Evolutionary conservation across 2,888 invertebrate genomes (phyloP).

Genomic region (Cantharis flavilabris): DNA sequence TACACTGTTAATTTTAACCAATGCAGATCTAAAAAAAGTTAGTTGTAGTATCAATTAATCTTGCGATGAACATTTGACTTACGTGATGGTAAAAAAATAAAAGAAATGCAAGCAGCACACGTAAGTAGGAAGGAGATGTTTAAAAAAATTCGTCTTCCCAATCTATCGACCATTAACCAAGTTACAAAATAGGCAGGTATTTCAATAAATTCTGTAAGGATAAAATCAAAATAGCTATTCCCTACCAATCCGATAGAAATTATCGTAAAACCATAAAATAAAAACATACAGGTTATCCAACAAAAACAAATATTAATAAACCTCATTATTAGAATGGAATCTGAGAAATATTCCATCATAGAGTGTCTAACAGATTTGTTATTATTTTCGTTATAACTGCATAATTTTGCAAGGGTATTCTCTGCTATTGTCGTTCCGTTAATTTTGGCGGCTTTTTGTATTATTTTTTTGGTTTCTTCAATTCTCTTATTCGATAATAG

Average conservation of each 20-base stretch:
- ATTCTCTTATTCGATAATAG: slow-evolving; percentile 65
- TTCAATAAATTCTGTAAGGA: slow-evolving; percentile 69
- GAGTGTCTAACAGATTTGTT: background rate
- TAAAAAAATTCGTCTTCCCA: slow-evolving; percentile 68
- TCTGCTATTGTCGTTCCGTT: slow-evolving; percentile 57
- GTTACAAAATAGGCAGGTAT: slow-evolving; percentile 74
- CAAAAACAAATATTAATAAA: slow-evolving; percentile 71
- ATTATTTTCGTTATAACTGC: background rate
- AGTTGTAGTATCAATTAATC: background rate
- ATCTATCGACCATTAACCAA: slow-evolving; percentile 65
- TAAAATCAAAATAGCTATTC: slow-evolving; percentile 77
- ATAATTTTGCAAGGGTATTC: slow-evolving; percentile 45
- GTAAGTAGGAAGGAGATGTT: slow-evolving; percentile 66
- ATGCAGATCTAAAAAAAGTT: slow-evolving; percentile 57
- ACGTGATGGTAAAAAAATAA: slow-evolving; percentile 64
- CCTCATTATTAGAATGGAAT: slow-evolving; percentile 58
- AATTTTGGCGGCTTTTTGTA: slow-evolving; percentile 65
- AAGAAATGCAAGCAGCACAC: slow-evolving; percentile 62
- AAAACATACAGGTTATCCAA: slow-evolving; percentile 79
- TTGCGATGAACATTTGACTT: slow-evolving; percentile 33
- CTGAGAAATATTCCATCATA: background rate
- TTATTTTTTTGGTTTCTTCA: slow-evolving; percentile 62
- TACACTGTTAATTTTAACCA: slow-evolving; percentile 60
- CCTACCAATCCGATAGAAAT: slow-evolving; percentile 77
- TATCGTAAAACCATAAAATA: slow-evolving; percentile 80